These are phyloP conservation scores for Akabosia matsudoensis DNA, from an alignment of 1,140 invertebrate genomes.

Conservation along the genomic window DNA sequence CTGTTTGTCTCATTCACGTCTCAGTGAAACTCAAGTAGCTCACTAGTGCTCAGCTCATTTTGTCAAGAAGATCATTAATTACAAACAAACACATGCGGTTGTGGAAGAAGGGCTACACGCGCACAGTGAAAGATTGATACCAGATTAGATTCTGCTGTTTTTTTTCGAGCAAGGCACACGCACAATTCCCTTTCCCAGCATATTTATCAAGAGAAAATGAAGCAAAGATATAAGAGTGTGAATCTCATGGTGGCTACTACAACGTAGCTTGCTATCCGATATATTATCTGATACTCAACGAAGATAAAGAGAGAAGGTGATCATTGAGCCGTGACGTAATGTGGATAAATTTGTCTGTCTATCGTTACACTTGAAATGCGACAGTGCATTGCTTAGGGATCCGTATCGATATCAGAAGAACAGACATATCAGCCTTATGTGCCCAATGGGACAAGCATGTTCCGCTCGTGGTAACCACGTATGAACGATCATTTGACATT, in stretches of 20 bases:
- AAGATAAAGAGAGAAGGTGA: neutral
- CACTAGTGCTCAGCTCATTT: conserved; percentile 20
- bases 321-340: conserved; percentile 24
- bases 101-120: neutral
- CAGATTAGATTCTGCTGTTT: too few relatives aligned
- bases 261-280: neutral
- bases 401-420: neutral
- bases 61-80: conserved; percentile 25
- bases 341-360: conserved; percentile 20
- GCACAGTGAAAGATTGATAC: neutral
- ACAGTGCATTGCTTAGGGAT: neutral
- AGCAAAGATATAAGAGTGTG: neutral
- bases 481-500: neutral
- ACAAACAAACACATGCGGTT: neutral
- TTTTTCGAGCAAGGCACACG: too few relatives aligned
- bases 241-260: neutral
- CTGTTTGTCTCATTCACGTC: conserved; percentile 11
- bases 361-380: neutral
- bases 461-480: neutral
- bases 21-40: conserved; percentile 7
- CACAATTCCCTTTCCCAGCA: too few relatives aligned
- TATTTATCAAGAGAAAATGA: neutral
- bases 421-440: neutral
- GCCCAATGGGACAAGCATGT: neutral
- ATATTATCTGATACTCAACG: neutral